phyloP scores from a whole-genome alignment of 1,140 invertebrate species.

The Aethina tumida region DNA sequence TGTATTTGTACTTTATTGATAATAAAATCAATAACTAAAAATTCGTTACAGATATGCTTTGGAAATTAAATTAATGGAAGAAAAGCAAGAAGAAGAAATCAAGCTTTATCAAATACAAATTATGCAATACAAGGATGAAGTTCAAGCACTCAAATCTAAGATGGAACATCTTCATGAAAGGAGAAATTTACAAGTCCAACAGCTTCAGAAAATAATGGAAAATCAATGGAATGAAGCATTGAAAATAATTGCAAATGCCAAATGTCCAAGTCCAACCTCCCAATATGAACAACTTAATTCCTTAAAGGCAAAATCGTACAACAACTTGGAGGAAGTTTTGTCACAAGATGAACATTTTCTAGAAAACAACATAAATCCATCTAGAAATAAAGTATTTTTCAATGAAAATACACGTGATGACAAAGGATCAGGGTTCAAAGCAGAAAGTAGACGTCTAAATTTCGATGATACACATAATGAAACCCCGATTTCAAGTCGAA shows the following conservation, averaged over 20 bases:
- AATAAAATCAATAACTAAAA: not conserved
- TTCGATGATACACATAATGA: conserved; percentile 13
- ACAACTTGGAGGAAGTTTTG: conserved; percentile 26
- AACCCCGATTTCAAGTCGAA: conserved; percentile 23
- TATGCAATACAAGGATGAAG: conserved; percentile 53
- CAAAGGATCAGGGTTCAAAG: not conserved
- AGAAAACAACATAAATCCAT: conserved; percentile 3
- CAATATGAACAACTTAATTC: conserved; percentile 23
- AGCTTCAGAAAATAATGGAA: conserved; percentile 69
- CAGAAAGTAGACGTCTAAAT: conserved; percentile 1
- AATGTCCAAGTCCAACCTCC: conserved; percentile 18
- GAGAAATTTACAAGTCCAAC: conserved; percentile 54
- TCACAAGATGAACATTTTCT: conserved; percentile 9
- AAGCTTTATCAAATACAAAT: conserved; percentile 55
- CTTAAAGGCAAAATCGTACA: conserved; percentile 23
- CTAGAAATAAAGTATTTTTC: not conserved
- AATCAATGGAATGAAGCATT: conserved; percentile 67
- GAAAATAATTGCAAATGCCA: conserved; percentile 47
- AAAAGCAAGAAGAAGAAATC: conserved; percentile 66
- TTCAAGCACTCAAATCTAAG: conserved; percentile 49
- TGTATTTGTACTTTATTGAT: conserved; percentile 26
- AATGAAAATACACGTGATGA: conserved; percentile 1
- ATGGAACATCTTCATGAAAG: conserved; percentile 43
- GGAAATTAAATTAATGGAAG: conserved; percentile 63
- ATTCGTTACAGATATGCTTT: conserved; percentile 48